Evolutionary conservation across 92 coral and sea anemone species (phyloP).

Genomic region (Montipora capitata): DNA sequence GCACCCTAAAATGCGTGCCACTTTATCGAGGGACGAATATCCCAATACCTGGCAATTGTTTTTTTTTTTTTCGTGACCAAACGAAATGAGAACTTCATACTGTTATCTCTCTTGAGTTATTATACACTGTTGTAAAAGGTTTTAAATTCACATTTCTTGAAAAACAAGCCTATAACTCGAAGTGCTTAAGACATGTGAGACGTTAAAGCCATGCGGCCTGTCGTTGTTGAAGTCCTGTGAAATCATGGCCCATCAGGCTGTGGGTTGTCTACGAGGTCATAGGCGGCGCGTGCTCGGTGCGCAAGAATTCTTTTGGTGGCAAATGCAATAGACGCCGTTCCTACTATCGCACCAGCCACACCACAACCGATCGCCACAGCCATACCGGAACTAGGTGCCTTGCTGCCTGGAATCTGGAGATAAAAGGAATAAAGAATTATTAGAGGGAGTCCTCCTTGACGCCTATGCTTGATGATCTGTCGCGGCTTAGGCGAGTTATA

Average conservation of each 20-base stretch:
- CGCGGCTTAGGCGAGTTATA: too few relatives aligned
- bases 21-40: too few relatives aligned
- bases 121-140: not conserved
- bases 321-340: constrained; percentile 98
- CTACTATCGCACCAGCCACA: constrained; percentile 98
- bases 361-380: constrained; percentile 99
- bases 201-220: constrained; percentile 9
- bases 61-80: not conserved
- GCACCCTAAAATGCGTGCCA: too few relatives aligned
- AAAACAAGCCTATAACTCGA: not conserved
- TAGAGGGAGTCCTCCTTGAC: not conserved
- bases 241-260: constrained; percentile 91
- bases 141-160: not conserved
- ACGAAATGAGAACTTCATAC: not conserved
- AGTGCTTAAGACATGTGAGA: not conserved
- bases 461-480: too few relatives aligned
- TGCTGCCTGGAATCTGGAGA: constrained; percentile 83
- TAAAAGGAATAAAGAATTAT: not conserved
- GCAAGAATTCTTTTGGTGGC: constrained; percentile 96
- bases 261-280: constrained; percentile 87
- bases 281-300: constrained; percentile 92
- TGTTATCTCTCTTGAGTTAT: not conserved
- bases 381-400: constrained; percentile 91
- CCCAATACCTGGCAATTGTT: not conserved
- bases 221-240: constrained; percentile 22